These are phyloP conservation scores for Cistogaster globosa DNA, from an alignment of 2,888 invertebrate genomes.

Conservation along the genomic window DNA sequence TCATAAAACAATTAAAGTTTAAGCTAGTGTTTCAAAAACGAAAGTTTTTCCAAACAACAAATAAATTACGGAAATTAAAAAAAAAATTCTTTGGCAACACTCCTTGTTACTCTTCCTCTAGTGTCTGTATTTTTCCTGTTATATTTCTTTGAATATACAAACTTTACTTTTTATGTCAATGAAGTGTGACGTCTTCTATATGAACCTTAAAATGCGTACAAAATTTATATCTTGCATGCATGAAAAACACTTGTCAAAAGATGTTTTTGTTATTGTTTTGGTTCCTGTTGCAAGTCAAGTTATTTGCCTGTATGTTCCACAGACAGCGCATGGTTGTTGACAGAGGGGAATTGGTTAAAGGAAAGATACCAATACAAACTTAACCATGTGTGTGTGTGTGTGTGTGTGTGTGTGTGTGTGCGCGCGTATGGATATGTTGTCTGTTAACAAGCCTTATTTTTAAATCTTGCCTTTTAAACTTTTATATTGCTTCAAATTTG, in stretches of 20 bases:
- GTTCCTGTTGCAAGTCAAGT: constrained; percentile 53
- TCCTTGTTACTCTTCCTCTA: not conserved
- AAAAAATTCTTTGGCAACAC: not conserved
- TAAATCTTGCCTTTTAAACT: constrained; percentile 53
- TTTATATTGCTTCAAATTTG: not conserved
- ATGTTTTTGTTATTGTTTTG: constrained; percentile 51
- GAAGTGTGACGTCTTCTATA: constrained; percentile 68
- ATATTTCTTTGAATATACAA: constrained; percentile 5
- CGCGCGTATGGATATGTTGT: constrained; percentile 39
- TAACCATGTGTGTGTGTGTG: constrained; percentile 37
- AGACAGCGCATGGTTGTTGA: constrained; percentile 12
- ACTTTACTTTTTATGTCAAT: constrained; percentile 64
- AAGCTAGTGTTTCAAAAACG: too few relatives aligned
- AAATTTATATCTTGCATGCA: constrained; percentile 67
- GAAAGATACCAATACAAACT: not conserved
- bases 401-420: constrained; percentile 36
- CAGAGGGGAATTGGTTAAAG: constrained; percentile 7
- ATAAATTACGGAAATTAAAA: too few relatives aligned
- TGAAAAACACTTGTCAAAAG: constrained; percentile 67
- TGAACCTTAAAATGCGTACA: constrained; percentile 68
- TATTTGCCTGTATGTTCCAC: constrained; percentile 27
- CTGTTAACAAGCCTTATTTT: constrained; percentile 66
- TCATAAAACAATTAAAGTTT: too few relatives aligned
- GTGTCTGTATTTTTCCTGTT: not conserved
- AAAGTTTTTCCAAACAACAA: too few relatives aligned